phyloP scores from a whole-genome alignment of 2,888 invertebrate genomes.

The Conops quadrifasciatus region DNA sequence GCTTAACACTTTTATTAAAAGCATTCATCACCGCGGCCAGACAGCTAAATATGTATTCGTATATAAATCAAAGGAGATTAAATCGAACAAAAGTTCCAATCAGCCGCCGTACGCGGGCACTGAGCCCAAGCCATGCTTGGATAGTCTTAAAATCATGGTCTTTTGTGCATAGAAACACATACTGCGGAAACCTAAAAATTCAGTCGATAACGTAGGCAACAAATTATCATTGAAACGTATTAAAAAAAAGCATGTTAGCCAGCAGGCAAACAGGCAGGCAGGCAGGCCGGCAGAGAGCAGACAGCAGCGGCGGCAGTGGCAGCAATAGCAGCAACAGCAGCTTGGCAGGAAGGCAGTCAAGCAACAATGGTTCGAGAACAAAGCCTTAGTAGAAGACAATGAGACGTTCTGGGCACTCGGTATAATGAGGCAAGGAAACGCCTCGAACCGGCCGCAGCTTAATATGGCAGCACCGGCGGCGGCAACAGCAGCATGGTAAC shows the following conservation, averaged over 20 bases:
- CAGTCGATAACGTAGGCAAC: background rate
- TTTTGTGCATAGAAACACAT: conserved; percentile 24
- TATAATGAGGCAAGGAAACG: conserved; percentile 28
- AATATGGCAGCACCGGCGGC: background rate
- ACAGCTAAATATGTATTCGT: background rate
- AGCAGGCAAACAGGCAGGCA: background rate
- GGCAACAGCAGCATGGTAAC: background rate
- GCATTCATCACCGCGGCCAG: background rate
- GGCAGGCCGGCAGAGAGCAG: background rate
- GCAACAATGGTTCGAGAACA: conserved; percentile 18
- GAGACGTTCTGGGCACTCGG: conserved; percentile 27
- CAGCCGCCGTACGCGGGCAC: background rate
- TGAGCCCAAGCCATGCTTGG: background rate
- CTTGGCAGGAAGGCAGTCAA: background rate
- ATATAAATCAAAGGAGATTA: conserved; percentile 26
- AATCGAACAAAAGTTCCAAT: conserved; percentile 17
- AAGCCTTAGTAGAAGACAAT: conserved; percentile 25
- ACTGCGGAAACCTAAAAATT: background rate
- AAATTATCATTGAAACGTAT: conserved; percentile 25
- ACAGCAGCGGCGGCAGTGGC: background rate
- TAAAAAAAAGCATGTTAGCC: background rate
- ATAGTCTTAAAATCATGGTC: conserved; percentile 1
- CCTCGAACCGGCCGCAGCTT: conserved; percentile 24
- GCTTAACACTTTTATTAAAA: background rate
- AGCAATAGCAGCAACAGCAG: background rate